Evolutionary conservation across 2,113 vertebrate genomes (phyloP), one percentile per base, ranked within the genome.

Genomic region (Condylura cristata): DNA sequence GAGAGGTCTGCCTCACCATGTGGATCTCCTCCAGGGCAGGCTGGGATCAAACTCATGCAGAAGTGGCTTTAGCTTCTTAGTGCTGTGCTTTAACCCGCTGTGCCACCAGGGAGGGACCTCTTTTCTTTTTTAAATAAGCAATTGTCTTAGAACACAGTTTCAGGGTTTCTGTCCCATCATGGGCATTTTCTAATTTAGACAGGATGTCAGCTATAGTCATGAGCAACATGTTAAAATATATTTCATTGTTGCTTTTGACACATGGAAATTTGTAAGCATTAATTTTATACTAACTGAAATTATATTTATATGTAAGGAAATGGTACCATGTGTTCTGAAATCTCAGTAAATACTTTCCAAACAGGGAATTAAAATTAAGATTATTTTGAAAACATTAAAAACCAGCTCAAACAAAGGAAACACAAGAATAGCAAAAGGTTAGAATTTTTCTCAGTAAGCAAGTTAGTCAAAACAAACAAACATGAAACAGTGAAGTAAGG

Each of bases 141-240:
- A 97, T 97, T 91, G 92, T 96, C 2, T 95, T 96, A 95, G 72
- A 61, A 93, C 32, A 1, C 28, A 68, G 34, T 86, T 93, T 89
- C 76, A 94, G 75, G 90, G 83, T 70, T 71, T 9, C 20, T 53
- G 51, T 53, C 51, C 86, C 48, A 60, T 76, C 41, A 71, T 75
- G 91, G 95, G 66, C 70, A 37, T 70, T 95, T 94, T 41, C 81
- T 90, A n/a, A 65, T 70, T 74, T 74, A 68, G 41, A 37, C 3
- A 61, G 24, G 18, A 37, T 80, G 11, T 80, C 46, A 84, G 14
- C 12, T 84, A 5, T 28, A 66, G 53, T 71, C 34, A 82, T 26
- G 58, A 78, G 12, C 46, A n/a, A 32, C 22, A 30, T 32, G 53
- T 37, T 72, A 41, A 22, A 65, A 63, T 74, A 6, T 86, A 28